Base-by-base conservation (phyloP, 2,888 invertebrate genomes). In the Cynaeus angustus region DNA sequence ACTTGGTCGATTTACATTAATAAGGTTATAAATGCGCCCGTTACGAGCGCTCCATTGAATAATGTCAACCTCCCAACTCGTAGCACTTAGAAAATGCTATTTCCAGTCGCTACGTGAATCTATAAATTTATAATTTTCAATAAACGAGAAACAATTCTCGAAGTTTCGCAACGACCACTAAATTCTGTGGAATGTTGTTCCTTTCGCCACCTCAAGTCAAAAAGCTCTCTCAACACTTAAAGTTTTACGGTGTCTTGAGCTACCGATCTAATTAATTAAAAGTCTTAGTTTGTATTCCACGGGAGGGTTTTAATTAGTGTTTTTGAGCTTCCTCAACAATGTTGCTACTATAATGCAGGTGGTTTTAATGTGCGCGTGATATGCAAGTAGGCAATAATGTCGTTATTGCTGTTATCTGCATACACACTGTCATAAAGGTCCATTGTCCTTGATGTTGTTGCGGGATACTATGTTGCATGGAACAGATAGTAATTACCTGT, bases 51-150 rank as follows among this genome's bases (percentile, higher is more conserved):
- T n/a, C 37, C 28, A 53, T 53, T 26, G 53, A 53, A 53, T 53
- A 33, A 50, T 56, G 41, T 56, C 38, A 56, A 43, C 43, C 28
- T 26, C 16, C 45, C 38, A n/a, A 43, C 28, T 45, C 16, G 26
- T 5, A 53, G 53, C 37, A 37, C 37, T 53, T 58, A 28, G 56
- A 58, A 26, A 50, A 43, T 56, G 56, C 10, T 38, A 58, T 45
- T 58, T 45, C n/a, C n/a, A 14, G 28, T 59, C 13, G 45, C 26
- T 55, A 68, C 62, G 68, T 68, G 62, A 38, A 55, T 62, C 68
- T 45, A 68, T 68, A 68, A 68, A 68, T 68, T 68, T 68, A 68
- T 68, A 68, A 68, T 68, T 68, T 68, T 55, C 68, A 68, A 68
- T 68, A 68, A 68, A 53, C 62, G 68, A 37, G 41, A 61, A 59